Evolutionary conservation across 2,797 vertebrate species (phyloP).

Genomic region (Acipenser ruthenus): DNA sequence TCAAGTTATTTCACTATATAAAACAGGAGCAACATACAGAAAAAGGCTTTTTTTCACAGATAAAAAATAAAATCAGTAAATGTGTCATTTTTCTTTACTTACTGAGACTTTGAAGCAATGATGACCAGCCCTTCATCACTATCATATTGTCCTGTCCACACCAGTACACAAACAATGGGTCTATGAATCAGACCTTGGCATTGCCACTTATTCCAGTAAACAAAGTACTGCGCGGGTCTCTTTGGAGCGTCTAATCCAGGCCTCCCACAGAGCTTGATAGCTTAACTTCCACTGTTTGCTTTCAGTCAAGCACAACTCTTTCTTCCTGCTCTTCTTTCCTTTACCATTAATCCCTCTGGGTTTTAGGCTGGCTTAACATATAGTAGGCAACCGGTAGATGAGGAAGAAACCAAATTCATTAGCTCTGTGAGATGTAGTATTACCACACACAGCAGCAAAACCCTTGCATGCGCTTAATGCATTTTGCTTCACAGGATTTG

Average conservation of each 20-base stretch:
- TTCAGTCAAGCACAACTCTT: slow-evolving; percentile 20
- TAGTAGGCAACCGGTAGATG: background rate
- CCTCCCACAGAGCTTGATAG: slow-evolving; percentile 17
- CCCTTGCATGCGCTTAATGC: slow-evolving; percentile 45
- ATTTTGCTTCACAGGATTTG: slow-evolving; percentile 40
- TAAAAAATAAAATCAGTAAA: background rate
- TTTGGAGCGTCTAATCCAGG: slow-evolving; percentile 4
- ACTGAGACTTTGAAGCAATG: slow-evolving; percentile 51
- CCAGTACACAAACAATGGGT: slow-evolving; percentile 9
- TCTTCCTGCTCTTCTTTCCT: slow-evolving; percentile 14
- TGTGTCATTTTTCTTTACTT: slow-evolving; percentile 27
- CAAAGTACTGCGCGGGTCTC: slow-evolving; percentile 4
- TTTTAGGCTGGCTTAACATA: slow-evolving; percentile 8
- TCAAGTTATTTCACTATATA: too few relatives aligned
- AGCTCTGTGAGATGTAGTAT: background rate
- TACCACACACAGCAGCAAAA: slow-evolving; percentile 29
- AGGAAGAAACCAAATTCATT: background rate
- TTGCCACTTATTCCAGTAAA: background rate
- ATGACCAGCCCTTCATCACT: slow-evolving; percentile 48
- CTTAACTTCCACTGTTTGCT: slow-evolving; percentile 15
- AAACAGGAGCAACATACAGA: too few relatives aligned
- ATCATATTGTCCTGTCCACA: slow-evolving; percentile 24
- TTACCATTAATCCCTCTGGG: slow-evolving; percentile 17
- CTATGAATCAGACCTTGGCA: slow-evolving; percentile 10
- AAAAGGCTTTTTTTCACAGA: background rate